Conservation (phyloP, 2,113 vertebrate species). For the Micromys minutus region DNA sequence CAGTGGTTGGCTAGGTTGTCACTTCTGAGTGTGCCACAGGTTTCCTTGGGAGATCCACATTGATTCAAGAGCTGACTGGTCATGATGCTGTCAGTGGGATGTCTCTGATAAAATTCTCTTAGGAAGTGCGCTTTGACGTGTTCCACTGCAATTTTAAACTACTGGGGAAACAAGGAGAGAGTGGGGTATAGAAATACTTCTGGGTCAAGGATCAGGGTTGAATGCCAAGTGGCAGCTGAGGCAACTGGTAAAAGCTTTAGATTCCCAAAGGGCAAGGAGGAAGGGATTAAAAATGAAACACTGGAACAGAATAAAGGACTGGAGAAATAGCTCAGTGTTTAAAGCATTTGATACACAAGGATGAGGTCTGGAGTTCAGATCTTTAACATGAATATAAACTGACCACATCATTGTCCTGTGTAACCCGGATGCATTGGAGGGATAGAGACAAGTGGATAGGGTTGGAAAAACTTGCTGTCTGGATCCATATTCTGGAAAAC, state of each 20-base stretch:
- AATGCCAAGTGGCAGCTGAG: conserved; percentile 74
- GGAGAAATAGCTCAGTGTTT: background rate
- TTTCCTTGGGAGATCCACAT: background rate
- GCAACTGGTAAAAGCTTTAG: conserved; percentile 65
- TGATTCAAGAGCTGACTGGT: conserved; percentile 25
- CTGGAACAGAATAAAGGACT: background rate
- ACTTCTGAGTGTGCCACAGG: background rate
- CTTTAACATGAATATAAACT: background rate
- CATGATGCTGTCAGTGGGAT: background rate
- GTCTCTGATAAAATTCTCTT: conserved; percentile 18
- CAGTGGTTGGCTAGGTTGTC: conserved; percentile 54
- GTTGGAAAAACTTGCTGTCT: background rate
- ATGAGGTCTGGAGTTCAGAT: background rate
- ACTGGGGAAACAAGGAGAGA: conserved; percentile 38
- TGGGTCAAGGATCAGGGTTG: conserved; percentile 54
- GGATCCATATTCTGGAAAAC: background rate
- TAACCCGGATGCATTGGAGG: background rate
- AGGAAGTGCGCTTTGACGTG: conserved; percentile 45
- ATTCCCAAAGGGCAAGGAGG: conserved; percentile 52
- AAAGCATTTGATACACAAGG: background rate
- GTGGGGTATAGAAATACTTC: conserved; percentile 45
- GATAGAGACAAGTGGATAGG: too few relatives aligned
- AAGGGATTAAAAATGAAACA: background rate
- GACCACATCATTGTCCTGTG: too few relatives aligned
- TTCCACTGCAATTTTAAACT: conserved; percentile 34